These are phyloP conservation scores for Drosophila novamexicana DNA, from an alignment of 1,140 invertebrate species.

Conservation along the genomic window DNA sequence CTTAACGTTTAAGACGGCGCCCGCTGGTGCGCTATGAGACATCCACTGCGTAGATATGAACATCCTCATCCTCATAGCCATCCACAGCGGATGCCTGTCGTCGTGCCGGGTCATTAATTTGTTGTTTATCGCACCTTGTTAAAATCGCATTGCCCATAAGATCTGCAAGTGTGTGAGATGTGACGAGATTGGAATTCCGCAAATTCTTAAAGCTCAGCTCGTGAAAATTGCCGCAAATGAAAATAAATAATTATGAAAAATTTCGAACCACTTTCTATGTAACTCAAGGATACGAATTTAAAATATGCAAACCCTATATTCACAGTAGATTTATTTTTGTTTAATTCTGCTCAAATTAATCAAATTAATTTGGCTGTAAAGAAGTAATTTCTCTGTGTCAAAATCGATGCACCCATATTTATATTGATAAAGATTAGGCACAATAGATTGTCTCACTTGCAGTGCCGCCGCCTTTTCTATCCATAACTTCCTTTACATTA, in stretches of 20 bases:
- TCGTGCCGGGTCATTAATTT: constrained; percentile 74
- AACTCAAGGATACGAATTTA: too few relatives aligned
- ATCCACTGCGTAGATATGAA: not conserved
- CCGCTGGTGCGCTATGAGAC: constrained; percentile 60
- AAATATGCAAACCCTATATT: too few relatives aligned
- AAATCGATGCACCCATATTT: too few relatives aligned
- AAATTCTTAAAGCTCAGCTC: constrained; percentile 12
- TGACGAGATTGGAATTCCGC: constrained; percentile 49
- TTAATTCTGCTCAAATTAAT: too few relatives aligned
- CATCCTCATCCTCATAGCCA: constrained; percentile 10
- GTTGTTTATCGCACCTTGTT: constrained; percentile 82
- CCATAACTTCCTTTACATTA: too few relatives aligned
- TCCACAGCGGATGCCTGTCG: constrained; percentile 57
- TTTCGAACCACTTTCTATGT: not conserved
- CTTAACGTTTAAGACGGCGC: constrained; percentile 42
- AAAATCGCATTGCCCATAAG: constrained; percentile 66
- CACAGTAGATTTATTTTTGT: too few relatives aligned
- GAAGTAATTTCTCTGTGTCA: too few relatives aligned
- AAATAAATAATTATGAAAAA: not conserved
- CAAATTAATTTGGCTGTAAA: too few relatives aligned
- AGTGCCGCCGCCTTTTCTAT: too few relatives aligned
- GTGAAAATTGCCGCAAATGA: not conserved
- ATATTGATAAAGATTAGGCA: too few relatives aligned
- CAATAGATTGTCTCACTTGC: too few relatives aligned
- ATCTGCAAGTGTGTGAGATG: not conserved